These are phyloP conservation scores for Pica pica DNA, from an alignment of 2,113 vertebrate genomes.

Conservation along the genomic window DNA sequence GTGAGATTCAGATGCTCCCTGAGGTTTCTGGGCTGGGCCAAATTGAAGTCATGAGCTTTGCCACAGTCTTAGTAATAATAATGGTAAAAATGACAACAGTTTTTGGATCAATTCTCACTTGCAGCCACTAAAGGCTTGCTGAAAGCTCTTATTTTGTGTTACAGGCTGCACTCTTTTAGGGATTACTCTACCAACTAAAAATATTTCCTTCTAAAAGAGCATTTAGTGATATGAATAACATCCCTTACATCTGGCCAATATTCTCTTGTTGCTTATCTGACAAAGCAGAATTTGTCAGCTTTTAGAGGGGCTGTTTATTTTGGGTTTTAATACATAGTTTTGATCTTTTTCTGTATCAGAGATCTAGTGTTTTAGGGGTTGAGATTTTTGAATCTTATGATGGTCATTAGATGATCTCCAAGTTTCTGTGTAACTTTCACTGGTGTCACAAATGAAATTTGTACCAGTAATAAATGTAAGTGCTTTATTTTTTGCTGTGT, in stretches of 20 bases:
- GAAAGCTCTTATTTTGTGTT: not conserved
- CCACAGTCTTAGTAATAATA: not conserved
- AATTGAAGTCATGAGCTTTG: not conserved
- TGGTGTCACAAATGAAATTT: not conserved
- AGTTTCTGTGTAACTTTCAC: not conserved
- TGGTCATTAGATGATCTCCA: not conserved
- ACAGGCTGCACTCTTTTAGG: accelerated
- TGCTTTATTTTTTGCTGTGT: not conserved
- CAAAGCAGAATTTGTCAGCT: not conserved
- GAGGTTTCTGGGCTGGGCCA: not conserved
- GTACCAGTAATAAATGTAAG: not conserved
- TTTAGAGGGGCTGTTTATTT: not conserved
- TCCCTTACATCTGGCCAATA: not conserved
- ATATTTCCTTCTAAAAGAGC: not conserved
- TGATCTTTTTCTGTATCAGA: not conserved
- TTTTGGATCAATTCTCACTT: not conserved
- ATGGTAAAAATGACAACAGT: not conserved
- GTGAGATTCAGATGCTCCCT: not conserved
- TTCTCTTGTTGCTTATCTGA: not conserved
- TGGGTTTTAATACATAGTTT: not conserved
- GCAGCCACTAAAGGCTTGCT: not conserved
- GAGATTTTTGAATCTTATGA: not conserved
- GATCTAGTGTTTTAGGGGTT: not conserved
- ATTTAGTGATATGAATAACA: not conserved
- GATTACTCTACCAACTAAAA: not conserved